Conservation (phyloP, 2,113 vertebrate species). For the Psilopsiagon aurifrons region DNA sequence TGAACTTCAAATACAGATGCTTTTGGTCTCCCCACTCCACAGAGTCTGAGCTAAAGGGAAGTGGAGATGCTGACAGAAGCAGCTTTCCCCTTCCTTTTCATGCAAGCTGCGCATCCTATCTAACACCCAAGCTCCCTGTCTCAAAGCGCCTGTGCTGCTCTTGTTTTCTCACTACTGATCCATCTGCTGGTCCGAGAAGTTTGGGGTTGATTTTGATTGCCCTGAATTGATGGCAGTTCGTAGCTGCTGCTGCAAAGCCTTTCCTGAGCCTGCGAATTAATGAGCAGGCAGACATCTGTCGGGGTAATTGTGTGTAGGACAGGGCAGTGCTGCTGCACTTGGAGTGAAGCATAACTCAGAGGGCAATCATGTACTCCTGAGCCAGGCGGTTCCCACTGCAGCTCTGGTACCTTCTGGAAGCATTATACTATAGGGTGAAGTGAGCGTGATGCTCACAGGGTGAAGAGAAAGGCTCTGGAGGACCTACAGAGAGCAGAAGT, state of each 20-base stretch:
- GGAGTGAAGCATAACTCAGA: background rate
- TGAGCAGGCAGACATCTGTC: background rate
- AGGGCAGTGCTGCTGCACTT: background rate
- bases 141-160: background rate
- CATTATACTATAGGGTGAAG: background rate
- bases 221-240: background rate
- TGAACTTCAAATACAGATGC: background rate
- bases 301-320: background rate
- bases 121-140: background rate
- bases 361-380: background rate
- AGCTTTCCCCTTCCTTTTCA: background rate
- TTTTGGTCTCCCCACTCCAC: background rate
- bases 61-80: background rate
- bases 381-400: background rate
- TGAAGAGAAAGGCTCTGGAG: background rate
- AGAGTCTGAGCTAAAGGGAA: background rate
- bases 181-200: background rate
- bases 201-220: background rate
- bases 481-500: background rate
- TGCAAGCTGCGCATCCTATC: background rate
- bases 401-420: background rate
- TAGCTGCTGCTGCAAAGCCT: background rate
- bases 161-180: background rate
- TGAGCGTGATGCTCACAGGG: background rate
- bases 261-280: background rate